A percentile compares a stretch with the other conserved stretches of the same genome.
Evolutionary conservation across 1,140 invertebrate species (phyloP).

Genomic region (Dendrolimus punctatus): DNA sequence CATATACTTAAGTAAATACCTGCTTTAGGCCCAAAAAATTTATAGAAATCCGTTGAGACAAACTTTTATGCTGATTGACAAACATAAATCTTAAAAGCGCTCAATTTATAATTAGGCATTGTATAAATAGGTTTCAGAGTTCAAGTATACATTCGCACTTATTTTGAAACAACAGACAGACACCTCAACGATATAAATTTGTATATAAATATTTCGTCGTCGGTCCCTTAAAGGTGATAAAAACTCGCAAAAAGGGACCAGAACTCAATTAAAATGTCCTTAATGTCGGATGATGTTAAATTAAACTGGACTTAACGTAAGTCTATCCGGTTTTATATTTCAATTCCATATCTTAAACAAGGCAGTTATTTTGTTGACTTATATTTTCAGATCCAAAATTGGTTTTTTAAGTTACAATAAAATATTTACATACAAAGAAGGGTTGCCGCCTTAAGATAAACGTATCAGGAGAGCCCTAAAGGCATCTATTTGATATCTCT

Average conservation of each 20-base stretch:
- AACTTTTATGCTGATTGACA: too few species aligned
- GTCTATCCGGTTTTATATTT: too few species aligned
- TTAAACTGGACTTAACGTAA: slow-evolving; percentile 27
- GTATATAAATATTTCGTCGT: slow-evolving; percentile 3
- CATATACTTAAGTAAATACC: too few species aligned
- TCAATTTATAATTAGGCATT: too few species aligned
- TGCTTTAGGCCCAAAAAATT: too few species aligned
- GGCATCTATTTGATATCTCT: slow-evolving; percentile 59
- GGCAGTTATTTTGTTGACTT: slow-evolving; percentile 3
- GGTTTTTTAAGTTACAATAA: slow-evolving; percentile 49
- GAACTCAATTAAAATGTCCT: slow-evolving; percentile 34
- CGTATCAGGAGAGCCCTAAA: slow-evolving; percentile 52
- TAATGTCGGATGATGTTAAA: slow-evolving; percentile 31
- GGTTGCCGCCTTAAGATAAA: slow-evolving; percentile 59
- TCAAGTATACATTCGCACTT: too few species aligned
- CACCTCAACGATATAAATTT: too few species aligned
- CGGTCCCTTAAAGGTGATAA: slow-evolving; percentile 9
- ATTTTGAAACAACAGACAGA: too few species aligned
- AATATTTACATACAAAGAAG: slow-evolving; percentile 62
- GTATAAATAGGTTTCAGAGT: too few species aligned
- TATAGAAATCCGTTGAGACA: too few species aligned
- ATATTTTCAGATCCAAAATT: slow-evolving; percentile 7
- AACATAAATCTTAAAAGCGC: too few species aligned
- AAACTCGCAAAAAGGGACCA: slow-evolving; percentile 14
- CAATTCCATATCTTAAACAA: too few species aligned